Evolutionary conservation across 2,113 vertebrate genomes (phyloP), one percentile per base, ranked within the genome.

Genomic region (Proterorhinus semilunaris): DNA sequence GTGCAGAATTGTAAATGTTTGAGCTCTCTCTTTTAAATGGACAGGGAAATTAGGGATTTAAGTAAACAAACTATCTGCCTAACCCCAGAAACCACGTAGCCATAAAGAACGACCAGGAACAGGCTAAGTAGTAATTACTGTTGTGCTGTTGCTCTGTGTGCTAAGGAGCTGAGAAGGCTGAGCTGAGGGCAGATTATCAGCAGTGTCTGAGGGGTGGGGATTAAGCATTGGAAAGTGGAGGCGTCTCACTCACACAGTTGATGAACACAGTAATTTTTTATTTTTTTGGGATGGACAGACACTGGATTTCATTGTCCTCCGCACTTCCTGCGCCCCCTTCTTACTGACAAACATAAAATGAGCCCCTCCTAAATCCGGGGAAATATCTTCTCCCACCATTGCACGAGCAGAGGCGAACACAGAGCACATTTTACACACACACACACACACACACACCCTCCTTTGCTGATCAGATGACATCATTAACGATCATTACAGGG

Each of bases 401-500:
- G 71, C 74, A 77, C 58, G 27, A 67, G 69, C 70, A 83, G 59
- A 78, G 73, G 36, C 69, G 52, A 62, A 74, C 74, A 73, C 66
- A 63, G 74, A 75, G 58, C 55, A 46, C 58, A 77, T 74, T 89
- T 64, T 59, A 65, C 62, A 62, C 82, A 75, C 80, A 77, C 75
- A 7, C 70, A 83, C 80, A 87, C 82, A 83, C 88, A 8, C 70
- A 83, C 80, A 87, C 82, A 83, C 88, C 85, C 88, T 88, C 81
- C 76, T 70, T 76, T 86, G 63, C 88, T 75, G 92, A 93, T 93
- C 90, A 77, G 85, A 90, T 93, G 89, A 93, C 92, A 93, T 92
- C 88, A 90, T 92, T 93, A 93, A 92, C 87, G 92, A 91, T 90
- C 90, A 93, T 93, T 92, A 91, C 83, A 76, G 78, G 84, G 87